Evolutionary conservation across 2,888 invertebrate species (phyloP), one percentile per base, ranked within the genome.

Genomic region (Hofmannophila pseudospretella): DNA sequence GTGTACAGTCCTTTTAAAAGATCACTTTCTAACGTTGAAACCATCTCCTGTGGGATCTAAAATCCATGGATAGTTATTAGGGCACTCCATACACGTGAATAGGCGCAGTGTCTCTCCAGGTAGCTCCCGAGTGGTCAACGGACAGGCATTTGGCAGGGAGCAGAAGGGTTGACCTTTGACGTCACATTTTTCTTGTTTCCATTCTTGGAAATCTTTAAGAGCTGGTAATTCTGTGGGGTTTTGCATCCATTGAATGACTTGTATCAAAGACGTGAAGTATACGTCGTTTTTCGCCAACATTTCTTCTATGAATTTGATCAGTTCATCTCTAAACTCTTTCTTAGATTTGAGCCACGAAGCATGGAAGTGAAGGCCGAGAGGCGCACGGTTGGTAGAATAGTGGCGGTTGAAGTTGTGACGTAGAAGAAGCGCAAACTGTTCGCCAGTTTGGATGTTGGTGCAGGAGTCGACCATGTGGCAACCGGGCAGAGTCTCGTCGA

Each of bases 171-270:
- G 96, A 38, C 96, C 96, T 79, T 96, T 96, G 47, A 97, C 94
- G 69, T 96, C 96, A 78, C 97, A 97, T 72, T 95, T 95, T 60
- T 96, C 96, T 64, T 86, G 82, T 78, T 97, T 97, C 97, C 97
- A 97, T 75, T 96, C 96, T 58, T 94, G 93, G 91, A 97, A 97
- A 70, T 97, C 96, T 54, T 96, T 90, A 33, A 97, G 89, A 22
- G 92, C 92, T 31, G 94, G 92, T 49, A 96, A 70, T 76, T 96
- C 96, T 19, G 95, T 96, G 37, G 97, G 97, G 60, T 94, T 95
- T 80, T 97, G 96, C 95, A 97, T 97, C 96, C 96, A 97, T 78
- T 96, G 96, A 64, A 97, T 95, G 16, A 96, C 96, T 90, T 94
- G 90, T 55, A 96, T 90, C 88, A 95, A 93, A 42, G 96, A 96